phyloP scores from a whole-genome alignment of 1,140 invertebrate genomes.

The Euura saliciscinereae region DNA sequence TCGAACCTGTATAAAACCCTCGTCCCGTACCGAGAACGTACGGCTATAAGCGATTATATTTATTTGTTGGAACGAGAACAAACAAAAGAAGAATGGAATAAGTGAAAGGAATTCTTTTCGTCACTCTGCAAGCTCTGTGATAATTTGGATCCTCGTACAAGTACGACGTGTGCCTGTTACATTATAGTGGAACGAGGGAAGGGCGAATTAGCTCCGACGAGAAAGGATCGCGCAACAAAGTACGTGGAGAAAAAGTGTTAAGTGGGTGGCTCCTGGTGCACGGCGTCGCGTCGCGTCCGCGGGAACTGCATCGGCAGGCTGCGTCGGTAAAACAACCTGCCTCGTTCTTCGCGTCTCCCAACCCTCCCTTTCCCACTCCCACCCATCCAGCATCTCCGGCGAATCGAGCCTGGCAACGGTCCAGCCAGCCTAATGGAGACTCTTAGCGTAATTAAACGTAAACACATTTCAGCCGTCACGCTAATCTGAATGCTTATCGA shows the following conservation, averaged over 20 bases:
- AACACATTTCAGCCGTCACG: conserved; percentile 59
- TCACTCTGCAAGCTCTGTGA: no score
- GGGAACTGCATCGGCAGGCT: conserved; percentile 10
- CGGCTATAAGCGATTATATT: no score
- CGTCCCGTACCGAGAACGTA: no score
- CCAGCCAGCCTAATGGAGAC: conserved; percentile 62
- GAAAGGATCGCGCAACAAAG: not conserved
- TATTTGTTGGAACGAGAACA: no score
- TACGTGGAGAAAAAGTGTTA: not conserved
- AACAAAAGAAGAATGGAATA: no score
- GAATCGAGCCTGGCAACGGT: conserved; percentile 54
- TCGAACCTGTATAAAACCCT: not conserved
- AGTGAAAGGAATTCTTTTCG: no score
- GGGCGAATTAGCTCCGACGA: not conserved
- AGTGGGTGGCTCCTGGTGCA: not conserved
- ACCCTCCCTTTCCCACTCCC: not conserved
- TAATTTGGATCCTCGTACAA: no score
- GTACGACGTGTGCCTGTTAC: no score
- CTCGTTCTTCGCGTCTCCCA: conserved; percentile 18
- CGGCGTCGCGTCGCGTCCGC: not conserved
- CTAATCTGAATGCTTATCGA: conserved; percentile 59
- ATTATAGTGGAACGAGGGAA: not conserved
- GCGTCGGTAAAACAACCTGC: conserved; percentile 37
- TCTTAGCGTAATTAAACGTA: conserved; percentile 63
- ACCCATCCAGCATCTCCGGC: not conserved